phyloP scores from a whole-genome alignment of 2,888 invertebrate genomes.

The Drosophila nigritarsus region DNA sequence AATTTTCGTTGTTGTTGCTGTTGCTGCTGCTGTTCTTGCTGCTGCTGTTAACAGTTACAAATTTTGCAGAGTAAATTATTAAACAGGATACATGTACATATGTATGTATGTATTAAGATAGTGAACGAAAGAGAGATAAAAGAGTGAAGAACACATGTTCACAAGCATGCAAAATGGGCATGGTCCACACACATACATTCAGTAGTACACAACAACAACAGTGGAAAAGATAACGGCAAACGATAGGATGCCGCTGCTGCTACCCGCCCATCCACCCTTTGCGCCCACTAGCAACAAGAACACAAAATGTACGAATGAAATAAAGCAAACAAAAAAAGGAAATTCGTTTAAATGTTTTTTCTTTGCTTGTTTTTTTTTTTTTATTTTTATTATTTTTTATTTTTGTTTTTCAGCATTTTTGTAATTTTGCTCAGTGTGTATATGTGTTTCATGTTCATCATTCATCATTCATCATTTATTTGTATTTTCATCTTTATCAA shows the following conservation, averaged over 20 bases:
- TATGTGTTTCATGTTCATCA: slow-evolving; percentile 24
- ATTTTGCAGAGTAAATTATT: slow-evolving; percentile 16
- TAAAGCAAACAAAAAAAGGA: slow-evolving; percentile 43
- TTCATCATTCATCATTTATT: slow-evolving; percentile 16
- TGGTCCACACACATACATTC: slow-evolving; percentile 17
- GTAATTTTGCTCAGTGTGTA: slow-evolving; percentile 60
- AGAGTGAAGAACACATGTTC: slow-evolving; percentile 32
- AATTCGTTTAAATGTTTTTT: slow-evolving; percentile 53
- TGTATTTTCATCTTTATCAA: slow-evolving; percentile 51
- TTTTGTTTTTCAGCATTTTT: slow-evolving; percentile 69
- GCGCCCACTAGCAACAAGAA: slow-evolving; percentile 51
- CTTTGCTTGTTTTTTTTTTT: slow-evolving; percentile 50
- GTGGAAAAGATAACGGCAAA: slow-evolving; percentile 7
- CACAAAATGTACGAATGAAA: slow-evolving; percentile 47
- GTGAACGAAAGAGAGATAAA: slow-evolving; percentile 23
- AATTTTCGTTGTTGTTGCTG: slow-evolving; percentile 20
- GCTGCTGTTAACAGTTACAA: slow-evolving; percentile 20
- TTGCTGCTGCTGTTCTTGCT: slow-evolving; percentile 1
- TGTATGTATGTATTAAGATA: slow-evolving; percentile 17
- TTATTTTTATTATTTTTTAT: slow-evolving; percentile 62
- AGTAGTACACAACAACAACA: slow-evolving; percentile 22
- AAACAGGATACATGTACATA: slow-evolving; percentile 17
- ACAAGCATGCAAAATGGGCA: slow-evolving; percentile 52
- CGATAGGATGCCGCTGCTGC: background rate
- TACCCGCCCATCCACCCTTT: background rate